Base-by-base conservation (phyloP, 2,113 vertebrate species). In the Motacilla tschutschensis region DNA sequence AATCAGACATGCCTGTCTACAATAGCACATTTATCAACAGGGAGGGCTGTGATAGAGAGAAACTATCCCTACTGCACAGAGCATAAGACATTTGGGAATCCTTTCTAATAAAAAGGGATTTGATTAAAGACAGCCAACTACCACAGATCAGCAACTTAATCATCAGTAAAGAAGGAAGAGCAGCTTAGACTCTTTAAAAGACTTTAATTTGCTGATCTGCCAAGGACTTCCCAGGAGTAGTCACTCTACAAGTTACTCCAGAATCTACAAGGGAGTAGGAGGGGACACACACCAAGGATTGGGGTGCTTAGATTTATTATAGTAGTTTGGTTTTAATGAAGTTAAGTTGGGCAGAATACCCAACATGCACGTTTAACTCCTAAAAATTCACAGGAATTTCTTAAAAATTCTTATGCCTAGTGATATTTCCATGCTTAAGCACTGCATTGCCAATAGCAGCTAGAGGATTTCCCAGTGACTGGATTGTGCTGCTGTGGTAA, bases 31-130 rank as follows among this genome's bases (percentile, higher is more conserved):
- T 87, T 81, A 80, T 87, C 85, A 87, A 48, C 1, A 2, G n/a
- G 26, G 51, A 83, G 59, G 36, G 43, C 40, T 83, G 55, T 33
- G 77, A 85, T 31, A 85, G 66, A 83, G 35, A 89, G 73, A 83
- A 94, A 72, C 63, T 36, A 88, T 59, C 48, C 35, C 29, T 80
- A 55, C 58, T 43, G 46, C 43, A 79, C 43, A 85, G 35, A 41
- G 46, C 35, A 7, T 51, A 93, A 85, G 35, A 69, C 65, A 50
- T 72, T 65, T 81, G 83, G 74, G 90, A 89, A 88, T 88, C 78
- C 70, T 81, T 89, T 85, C 62, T 88, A 93, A 89, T 89, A 83
- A 85, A 93, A 93, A 91, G 63, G 63, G 63, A 93, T 83, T 91
- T 83, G 80, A 91, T 81, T 85, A 91, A 92, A 91, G 83, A 72